Evolutionary conservation across 2,113 vertebrate genomes (phyloP).

Genomic region (Lagenorhynchus albirostris): DNA sequence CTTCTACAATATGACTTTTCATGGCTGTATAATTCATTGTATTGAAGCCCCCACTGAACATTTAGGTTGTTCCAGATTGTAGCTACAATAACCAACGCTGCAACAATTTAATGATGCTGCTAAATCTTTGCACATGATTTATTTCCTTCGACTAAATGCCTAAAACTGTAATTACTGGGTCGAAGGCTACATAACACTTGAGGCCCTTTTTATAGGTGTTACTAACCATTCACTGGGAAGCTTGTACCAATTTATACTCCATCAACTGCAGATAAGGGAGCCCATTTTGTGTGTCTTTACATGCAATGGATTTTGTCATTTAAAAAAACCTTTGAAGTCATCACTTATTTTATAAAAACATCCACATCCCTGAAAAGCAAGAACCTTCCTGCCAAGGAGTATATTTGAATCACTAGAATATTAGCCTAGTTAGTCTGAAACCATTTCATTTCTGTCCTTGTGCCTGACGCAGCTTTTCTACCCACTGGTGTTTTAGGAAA

Average conservation of each 20-base stretch:
- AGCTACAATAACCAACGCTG: not conserved
- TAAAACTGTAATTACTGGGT: slow-evolving; percentile 33
- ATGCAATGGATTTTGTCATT: not conserved
- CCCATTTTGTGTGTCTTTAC: not conserved
- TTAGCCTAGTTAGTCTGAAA: not conserved
- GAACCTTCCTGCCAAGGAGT: not conserved
- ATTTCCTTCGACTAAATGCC: not conserved
- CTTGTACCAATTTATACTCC: not conserved
- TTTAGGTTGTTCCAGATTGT: not conserved
- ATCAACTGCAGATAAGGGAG: not conserved
- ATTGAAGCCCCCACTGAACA: not conserved
- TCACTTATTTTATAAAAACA: not conserved
- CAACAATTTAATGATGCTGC: not conserved
- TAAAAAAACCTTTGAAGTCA: not conserved
- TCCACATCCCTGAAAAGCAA: slow-evolving; percentile 32
- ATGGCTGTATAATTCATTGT: not conserved
- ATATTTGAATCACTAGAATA: not conserved
- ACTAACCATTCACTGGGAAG: not conserved
- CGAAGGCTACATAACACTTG: not conserved
- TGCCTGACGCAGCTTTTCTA: not conserved
- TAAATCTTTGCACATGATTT: not conserved
- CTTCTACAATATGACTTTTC: not conserved
- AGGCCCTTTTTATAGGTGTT: not conserved
- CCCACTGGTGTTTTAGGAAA: not conserved
- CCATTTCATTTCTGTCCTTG: not conserved